Evolutionary conservation across 2,888 invertebrate species (phyloP).

Genomic region (Escarpia spicata): DNA sequence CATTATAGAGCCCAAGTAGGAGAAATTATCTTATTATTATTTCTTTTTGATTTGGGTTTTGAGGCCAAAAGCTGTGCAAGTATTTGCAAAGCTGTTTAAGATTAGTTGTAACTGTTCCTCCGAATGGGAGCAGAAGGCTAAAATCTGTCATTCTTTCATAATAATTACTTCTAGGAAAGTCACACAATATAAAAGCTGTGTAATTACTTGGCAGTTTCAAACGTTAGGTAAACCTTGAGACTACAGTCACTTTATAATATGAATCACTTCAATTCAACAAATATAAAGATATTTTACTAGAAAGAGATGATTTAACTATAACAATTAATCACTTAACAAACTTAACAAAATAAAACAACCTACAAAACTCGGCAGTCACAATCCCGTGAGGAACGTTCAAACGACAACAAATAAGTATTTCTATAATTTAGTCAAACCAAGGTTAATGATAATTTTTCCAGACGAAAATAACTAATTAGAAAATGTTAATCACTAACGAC

Average conservation of each 20-base stretch:
- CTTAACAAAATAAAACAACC: neutral
- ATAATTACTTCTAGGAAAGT: neutral
- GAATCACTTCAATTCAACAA: neutral
- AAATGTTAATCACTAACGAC: neutral
- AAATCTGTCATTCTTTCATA: neutral
- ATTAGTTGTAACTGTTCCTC: too few relatives aligned
- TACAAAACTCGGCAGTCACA: neutral
- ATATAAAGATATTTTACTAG: neutral
- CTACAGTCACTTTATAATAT: neutral
- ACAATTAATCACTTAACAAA: too few relatives aligned
- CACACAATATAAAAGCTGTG: too few relatives aligned
- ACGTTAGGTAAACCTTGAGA: neutral
- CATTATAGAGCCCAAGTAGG: too few relatives aligned
- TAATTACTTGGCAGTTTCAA: too few relatives aligned
- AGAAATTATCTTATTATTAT: too few relatives aligned
- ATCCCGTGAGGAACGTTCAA: neutral
- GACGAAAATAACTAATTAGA: neutral
- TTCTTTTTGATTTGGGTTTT: too few relatives aligned
- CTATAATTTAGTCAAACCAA: neutral
- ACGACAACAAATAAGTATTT: neutral
- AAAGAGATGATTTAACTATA: too few relatives aligned
- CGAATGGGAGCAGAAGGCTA: too few relatives aligned
- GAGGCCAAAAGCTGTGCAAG: too few relatives aligned
- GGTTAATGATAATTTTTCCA: neutral
- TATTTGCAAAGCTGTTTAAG: too few relatives aligned